phyloP scores from a whole-genome alignment of 1,140 invertebrate species.

The Drosophila fuyamai region DNA sequence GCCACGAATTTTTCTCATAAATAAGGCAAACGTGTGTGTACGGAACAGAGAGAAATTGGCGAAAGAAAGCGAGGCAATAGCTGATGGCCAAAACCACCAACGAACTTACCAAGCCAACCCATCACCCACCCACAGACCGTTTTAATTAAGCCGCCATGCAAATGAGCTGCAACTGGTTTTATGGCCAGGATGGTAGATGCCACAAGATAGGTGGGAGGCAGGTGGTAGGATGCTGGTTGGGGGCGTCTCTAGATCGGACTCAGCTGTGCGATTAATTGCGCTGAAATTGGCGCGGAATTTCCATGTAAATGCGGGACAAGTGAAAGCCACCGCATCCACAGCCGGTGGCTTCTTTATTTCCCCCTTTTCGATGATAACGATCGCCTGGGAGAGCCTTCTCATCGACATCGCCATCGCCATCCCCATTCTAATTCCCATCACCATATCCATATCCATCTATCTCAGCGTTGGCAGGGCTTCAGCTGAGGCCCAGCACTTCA shows the following conservation, averaged over 20 bases:
- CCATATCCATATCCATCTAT: slow-evolving; percentile 38
- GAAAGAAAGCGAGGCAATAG: slow-evolving; percentile 63
- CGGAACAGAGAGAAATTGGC: slow-evolving; percentile 54
- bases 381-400: slow-evolving; percentile 20
- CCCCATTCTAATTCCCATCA: slow-evolving; percentile 3
- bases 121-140: slow-evolving; percentile 72
- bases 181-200: slow-evolving; percentile 33
- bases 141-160: slow-evolving; percentile 80
- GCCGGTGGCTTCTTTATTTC: slow-evolving; percentile 68
- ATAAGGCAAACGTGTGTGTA: slow-evolving; percentile 33
- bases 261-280: slow-evolving; percentile 76
- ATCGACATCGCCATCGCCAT: neutral
- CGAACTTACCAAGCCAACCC: slow-evolving; percentile 33
- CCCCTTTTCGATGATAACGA: slow-evolving; percentile 44
- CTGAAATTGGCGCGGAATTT: slow-evolving; percentile 75
- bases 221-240: slow-evolving; percentile 38
- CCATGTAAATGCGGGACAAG: slow-evolving; percentile 72
- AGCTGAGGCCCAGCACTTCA: slow-evolving; percentile 61
- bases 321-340: slow-evolving; percentile 62
- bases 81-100: slow-evolving; percentile 45
- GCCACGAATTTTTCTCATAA: slow-evolving; percentile 73
- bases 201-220: slow-evolving; percentile 1
- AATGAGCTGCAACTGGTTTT: slow-evolving; percentile 62
- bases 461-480: slow-evolving; percentile 45
- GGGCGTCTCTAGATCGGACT: slow-evolving; percentile 62